A percentile compares a stretch with the other conserved stretches of the same genome.
Evolutionary conservation across 2,113 vertebrate species (phyloP).

Genomic region (Nesospiza acunhae): DNA sequence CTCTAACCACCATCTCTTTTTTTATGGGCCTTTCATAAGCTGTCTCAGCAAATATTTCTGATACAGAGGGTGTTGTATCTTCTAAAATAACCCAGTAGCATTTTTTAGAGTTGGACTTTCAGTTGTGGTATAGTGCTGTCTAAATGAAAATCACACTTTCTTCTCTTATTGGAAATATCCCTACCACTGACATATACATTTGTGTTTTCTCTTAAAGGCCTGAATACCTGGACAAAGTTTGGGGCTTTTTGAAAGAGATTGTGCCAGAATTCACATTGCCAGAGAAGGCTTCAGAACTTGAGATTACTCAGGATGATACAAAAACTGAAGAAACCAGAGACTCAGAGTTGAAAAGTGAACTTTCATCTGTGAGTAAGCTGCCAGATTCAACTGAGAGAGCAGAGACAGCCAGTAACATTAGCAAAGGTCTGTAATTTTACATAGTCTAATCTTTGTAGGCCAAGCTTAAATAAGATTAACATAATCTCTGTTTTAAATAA

Average conservation of each 20-base stretch:
- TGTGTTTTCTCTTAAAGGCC: slow-evolving; percentile 69
- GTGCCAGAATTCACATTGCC: slow-evolving; percentile 81
- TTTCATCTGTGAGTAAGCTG: slow-evolving; percentile 29
- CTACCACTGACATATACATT: not conserved
- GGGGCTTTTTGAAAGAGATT: slow-evolving; percentile 81
- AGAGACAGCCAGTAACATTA: slow-evolving; percentile 48
- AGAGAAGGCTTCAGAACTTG: slow-evolving; percentile 60
- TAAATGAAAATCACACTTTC: not conserved
- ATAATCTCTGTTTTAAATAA: not conserved
- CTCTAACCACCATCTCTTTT: not conserved
- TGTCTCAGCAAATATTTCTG: not conserved
- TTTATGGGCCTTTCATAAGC: not conserved
- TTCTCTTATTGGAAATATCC: not conserved
- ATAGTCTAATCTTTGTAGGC: not conserved
- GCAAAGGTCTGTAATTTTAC: slow-evolving; percentile 72
- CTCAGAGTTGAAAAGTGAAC: slow-evolving; percentile 47
- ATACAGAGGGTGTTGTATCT: not conserved
- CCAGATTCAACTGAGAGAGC: slow-evolving; percentile 55
- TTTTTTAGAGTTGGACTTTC: not conserved
- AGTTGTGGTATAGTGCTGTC: not conserved
- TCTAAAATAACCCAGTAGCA: not conserved
- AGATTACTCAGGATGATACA: slow-evolving; percentile 2
- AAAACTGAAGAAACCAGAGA: slow-evolving; percentile 47
- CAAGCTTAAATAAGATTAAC: not conserved
- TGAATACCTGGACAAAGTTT: slow-evolving; percentile 72